Percentiles rank a stretch among this genome's conserved stretches.
Evolutionary conservation across 2,113 vertebrate genomes (phyloP).

Genomic region (Nycticorax nycticorax): DNA sequence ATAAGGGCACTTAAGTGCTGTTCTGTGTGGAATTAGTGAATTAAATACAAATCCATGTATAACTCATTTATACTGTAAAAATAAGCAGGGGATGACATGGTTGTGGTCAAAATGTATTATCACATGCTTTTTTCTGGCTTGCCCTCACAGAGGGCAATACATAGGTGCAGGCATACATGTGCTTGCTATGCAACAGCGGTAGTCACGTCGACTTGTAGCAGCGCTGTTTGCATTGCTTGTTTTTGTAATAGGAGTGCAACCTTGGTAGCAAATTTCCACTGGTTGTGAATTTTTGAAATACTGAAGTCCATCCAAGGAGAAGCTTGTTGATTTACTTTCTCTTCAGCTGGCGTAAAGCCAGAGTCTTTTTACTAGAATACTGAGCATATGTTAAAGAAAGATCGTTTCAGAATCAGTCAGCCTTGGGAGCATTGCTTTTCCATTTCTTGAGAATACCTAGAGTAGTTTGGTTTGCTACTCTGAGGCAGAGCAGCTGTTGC

Average conservation of each 20-base stretch:
- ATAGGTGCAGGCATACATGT: neutral
- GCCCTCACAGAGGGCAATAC: neutral
- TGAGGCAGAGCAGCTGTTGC: neutral
- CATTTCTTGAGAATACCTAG: neutral
- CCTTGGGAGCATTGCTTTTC: neutral
- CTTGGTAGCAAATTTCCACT: neutral
- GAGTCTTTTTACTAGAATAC: constrained; percentile 1
- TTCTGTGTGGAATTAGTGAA: neutral
- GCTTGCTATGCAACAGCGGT: neutral
- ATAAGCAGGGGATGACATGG: neutral
- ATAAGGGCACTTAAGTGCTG: neutral
- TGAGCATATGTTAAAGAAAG: neutral
- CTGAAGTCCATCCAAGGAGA: neutral
- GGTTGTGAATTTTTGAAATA: neutral
- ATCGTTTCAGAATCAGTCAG: constrained; percentile 13
- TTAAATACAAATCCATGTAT: neutral
- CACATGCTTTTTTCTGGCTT: neutral
- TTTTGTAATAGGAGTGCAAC: neutral
- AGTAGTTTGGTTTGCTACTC: neutral
- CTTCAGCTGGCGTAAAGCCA: neutral
- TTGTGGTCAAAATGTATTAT: neutral
- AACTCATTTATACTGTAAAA: neutral
- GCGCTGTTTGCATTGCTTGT: neutral
- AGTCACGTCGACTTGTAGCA: neutral
- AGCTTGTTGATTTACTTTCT: neutral